Base-by-base conservation (phyloP, 2,888 invertebrate genomes). In the Watsonalla binaria region DNA sequence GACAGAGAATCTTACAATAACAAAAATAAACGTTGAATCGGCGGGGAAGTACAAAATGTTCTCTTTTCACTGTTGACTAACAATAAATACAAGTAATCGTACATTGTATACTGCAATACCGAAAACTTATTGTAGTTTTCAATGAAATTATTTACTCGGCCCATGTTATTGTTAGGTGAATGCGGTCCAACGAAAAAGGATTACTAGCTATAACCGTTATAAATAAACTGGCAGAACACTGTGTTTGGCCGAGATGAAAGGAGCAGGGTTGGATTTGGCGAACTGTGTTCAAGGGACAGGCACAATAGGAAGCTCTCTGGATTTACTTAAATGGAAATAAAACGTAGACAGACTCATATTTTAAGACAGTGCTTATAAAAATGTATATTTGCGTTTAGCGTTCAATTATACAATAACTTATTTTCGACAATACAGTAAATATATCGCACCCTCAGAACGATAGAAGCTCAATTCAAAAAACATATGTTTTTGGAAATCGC, bases 101-200 rank as follows among this genome's bases (percentile, higher is more conserved):
- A 13, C 8, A 48, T 48, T 49, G 15, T 51, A 47, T 54, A 33
- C 24, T 50, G 46, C 51, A 47, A 54, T 45, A 47, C 35, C 13
- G 14, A 33, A 9, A 46, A 54, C 50, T 55, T 55, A 55, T 58
- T 65, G 55, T 62, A 49, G n/a, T 39, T 49, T 49, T 7, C 39
- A 49, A 47, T 24, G 24, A 47, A 47, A 47, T 47, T 47, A 47
- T 47, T 47, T 47, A 47, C 46, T 24, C 24, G 15, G 24, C 24
- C 11, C 14, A 49, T 42, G 42, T 49, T 49, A 13, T 49, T 39
- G 39, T 39, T 48, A 13, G 35, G 6, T 37, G 15, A 37, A 49
- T 7, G 37, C 37, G 39, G 14, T 42, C 42, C 42, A 8, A 11
- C 0, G 11, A 11, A 42, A 42, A 42, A 42, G 42, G 42, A 11